Conservation (phyloP, 2,113 vertebrate genomes). For the Albula goreensis region DNA sequence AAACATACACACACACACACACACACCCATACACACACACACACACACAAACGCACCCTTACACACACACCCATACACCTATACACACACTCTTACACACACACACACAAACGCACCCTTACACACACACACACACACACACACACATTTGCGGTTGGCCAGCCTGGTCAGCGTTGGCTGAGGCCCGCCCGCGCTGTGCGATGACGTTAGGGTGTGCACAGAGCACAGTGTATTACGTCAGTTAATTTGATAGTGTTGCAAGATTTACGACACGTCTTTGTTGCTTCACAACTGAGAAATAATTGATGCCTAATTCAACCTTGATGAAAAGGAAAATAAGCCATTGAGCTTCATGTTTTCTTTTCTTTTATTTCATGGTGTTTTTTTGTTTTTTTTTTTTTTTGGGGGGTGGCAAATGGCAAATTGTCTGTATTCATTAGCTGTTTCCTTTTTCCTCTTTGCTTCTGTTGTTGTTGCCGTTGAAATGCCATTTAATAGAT, state of each 20-base stretch:
- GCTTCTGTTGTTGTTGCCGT: not conserved
- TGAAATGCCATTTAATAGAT: not conserved
- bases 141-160: too few relatives aligned
- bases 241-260: constrained; percentile 3
- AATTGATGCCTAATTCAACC: not conserved
- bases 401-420: not conserved
- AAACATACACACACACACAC: not conserved
- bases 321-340: not conserved
- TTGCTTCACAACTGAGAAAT: not conserved
- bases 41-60: not conserved
- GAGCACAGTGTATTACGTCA: not conserved
- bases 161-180: not conserved
- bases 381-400: not conserved
- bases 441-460: not conserved
- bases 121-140: not conserved
- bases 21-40: not conserved
- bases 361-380: not conserved
- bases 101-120: constrained; percentile 36
- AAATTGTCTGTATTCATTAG: not conserved
- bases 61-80: too few relatives aligned
- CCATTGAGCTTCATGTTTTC: not conserved
- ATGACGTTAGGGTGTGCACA: not conserved
- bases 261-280: constrained; percentile 9
- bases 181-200: not conserved
- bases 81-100: not conserved